A percentile compares a stretch with the other conserved stretches of the same genome.
Evolutionary conservation across 2,113 vertebrate genomes (phyloP).

Genomic region (Microtus montanus): DNA sequence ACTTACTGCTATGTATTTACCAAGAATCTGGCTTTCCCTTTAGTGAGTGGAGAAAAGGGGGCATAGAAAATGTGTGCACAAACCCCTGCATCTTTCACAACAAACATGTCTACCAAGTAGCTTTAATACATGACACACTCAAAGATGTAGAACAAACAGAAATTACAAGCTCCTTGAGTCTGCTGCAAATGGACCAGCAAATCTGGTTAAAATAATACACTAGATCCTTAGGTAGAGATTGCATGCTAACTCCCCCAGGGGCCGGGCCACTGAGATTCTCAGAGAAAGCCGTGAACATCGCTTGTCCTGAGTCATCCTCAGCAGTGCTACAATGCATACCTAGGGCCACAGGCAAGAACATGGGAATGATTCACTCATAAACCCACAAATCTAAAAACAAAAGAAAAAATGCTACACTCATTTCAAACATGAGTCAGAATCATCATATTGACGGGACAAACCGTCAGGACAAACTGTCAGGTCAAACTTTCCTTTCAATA

Average conservation of each 20-base stretch:
- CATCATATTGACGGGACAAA: neutral
- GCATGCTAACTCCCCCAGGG: constrained; percentile 16
- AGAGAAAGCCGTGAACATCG: neutral
- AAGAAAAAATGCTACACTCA: neutral
- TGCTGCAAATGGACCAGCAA: constrained; percentile 61
- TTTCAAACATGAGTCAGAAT: neutral
- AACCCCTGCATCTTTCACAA: constrained; percentile 40
- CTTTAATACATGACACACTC: constrained; percentile 56
- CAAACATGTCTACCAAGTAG: constrained; percentile 28
- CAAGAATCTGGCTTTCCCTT: constrained; percentile 16
- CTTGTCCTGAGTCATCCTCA: neutral
- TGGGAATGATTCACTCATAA: constrained; percentile 40
- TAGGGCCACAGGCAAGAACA: constrained; percentile 20
- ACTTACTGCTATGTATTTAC: constrained; percentile 5
- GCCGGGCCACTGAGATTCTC: neutral
- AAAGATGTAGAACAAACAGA: constrained; percentile 62
- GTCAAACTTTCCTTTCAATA: neutral
- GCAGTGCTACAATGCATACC: neutral
- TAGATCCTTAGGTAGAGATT: constrained; percentile 59
- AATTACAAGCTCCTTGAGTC: constrained; percentile 53
- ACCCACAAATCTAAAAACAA: neutral
- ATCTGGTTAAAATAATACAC: constrained; percentile 44
- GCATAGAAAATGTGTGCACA: constrained; percentile 49
- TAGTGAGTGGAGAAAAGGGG: neutral
- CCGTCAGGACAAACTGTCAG: neutral